phyloP scores from a whole-genome alignment of 2,888 invertebrate genomes.

The Trilocha varians region DNA sequence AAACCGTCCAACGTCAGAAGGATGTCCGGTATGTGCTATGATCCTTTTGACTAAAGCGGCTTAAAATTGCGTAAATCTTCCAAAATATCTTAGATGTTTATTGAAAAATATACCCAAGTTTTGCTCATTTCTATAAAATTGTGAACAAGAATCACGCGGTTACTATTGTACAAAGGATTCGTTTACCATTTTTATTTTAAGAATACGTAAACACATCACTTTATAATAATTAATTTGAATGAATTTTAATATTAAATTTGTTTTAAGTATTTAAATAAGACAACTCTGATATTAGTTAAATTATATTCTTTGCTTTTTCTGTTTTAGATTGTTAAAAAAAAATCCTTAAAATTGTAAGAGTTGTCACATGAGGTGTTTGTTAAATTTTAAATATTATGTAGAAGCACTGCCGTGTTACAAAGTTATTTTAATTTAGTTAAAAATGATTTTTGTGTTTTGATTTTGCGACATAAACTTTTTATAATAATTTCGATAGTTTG shows the following conservation, averaged over 20 bases:
- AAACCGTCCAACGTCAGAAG: conserved; percentile 49
- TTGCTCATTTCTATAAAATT: background rate
- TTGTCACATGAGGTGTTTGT: conserved; percentile 17
- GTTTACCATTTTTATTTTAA: conserved; percentile 28
- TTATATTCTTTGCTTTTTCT: too few relatives aligned
- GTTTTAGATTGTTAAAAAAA: background rate
- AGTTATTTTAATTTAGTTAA: conserved; percentile 11
- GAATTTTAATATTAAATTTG: too few relatives aligned
- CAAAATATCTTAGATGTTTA: background rate
- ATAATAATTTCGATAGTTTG: background rate
- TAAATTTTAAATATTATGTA: conserved; percentile 5
- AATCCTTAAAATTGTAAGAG: conserved; percentile 4
- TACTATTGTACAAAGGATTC: conserved; percentile 44
- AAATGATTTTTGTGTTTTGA: background rate
- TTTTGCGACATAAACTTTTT: background rate
- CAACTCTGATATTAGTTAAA: too few relatives aligned
- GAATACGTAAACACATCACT: background rate
- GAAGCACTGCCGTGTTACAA: conserved; percentile 17
- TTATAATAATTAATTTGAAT: background rate
- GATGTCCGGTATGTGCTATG: conserved; percentile 1
- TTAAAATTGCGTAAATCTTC: background rate
- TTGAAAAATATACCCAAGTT: background rate
- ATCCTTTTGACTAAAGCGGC: background rate
- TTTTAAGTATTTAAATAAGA: too few relatives aligned
- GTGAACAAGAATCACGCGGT: conserved; percentile 16